Evolutionary conservation across 1,140 invertebrate species (phyloP).

Genomic region (Drosophila bipectinata): DNA sequence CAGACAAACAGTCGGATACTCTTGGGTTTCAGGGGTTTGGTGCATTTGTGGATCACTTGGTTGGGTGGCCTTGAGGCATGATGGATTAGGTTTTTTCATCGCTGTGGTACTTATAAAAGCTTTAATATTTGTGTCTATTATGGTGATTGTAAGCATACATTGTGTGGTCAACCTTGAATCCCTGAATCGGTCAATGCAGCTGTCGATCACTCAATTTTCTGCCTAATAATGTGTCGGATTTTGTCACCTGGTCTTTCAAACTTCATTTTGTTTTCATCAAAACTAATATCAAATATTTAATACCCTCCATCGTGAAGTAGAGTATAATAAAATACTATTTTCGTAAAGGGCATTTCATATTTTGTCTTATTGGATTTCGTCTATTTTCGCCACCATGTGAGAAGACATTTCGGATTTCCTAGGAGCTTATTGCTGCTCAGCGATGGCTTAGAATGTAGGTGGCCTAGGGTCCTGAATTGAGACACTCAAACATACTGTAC

Average conservation of each 20-base stretch:
- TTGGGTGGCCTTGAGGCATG: conserved; percentile 13
- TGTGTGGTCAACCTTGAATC: neutral
- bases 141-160: neutral
- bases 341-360: conserved; percentile 27
- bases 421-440: conserved; percentile 51
- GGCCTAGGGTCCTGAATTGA: conserved; percentile 54
- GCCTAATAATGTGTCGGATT: neutral
- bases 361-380: conserved; percentile 1
- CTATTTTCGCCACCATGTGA: conserved; percentile 30
- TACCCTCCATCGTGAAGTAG: neutral
- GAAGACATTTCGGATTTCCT: conserved; percentile 49
- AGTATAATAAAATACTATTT: conserved; percentile 1
- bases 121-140: conserved; percentile 21
- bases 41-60: conserved; percentile 7
- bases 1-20: conserved; percentile 35
- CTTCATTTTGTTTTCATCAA: neutral
- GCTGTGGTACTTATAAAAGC: conserved; percentile 4
- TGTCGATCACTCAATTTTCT: conserved; percentile 4
- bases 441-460: conserved; percentile 40
- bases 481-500: conserved; percentile 35
- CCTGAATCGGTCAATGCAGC: neutral
- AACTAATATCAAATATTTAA: neutral
- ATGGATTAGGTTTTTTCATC: conserved; percentile 47
- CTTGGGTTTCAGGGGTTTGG: conserved; percentile 14
- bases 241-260: neutral